Evolutionary conservation across 2,113 vertebrate species (phyloP).

Genomic region (Aythya baeri): DNA sequence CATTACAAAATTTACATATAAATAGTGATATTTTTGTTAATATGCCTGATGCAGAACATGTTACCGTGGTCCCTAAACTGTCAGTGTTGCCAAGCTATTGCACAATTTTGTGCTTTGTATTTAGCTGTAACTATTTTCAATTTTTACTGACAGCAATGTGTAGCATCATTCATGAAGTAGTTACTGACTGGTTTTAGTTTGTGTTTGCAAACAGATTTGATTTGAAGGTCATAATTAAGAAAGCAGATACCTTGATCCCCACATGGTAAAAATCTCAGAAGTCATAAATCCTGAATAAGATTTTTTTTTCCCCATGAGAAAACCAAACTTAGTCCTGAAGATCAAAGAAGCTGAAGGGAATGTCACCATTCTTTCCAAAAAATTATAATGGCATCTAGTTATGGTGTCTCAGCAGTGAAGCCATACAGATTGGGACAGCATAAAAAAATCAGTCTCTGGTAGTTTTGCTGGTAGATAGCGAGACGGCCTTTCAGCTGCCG

Average conservation of each 20-base stretch:
- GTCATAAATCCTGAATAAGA: not conserved
- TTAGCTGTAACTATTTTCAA: not conserved
- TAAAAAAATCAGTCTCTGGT: not conserved
- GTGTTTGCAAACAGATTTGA: not conserved
- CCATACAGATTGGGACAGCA: not conserved
- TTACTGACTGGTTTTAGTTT: not conserved
- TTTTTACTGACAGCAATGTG: not conserved
- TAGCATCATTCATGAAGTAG: fast-evolving
- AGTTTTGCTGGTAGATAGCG: not conserved
- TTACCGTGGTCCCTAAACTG: not conserved
- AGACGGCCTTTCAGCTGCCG: not conserved
- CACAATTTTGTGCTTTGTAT: not conserved
- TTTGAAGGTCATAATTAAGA: not conserved
- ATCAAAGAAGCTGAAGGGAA: not conserved
- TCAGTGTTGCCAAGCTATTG: not conserved
- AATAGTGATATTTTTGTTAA: not conserved
- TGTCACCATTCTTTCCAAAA: not conserved
- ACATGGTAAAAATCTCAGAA: not conserved
- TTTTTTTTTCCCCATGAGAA: not conserved
- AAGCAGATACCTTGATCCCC: not conserved
- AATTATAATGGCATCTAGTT: not conserved
- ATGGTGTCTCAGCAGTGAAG: not conserved
- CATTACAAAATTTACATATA: not conserved
- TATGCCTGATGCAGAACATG: not conserved
- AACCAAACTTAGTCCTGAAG: not conserved